Evolutionary conservation across 2,888 invertebrate species (phyloP).

Genomic region (Noctua fimbriata): DNA sequence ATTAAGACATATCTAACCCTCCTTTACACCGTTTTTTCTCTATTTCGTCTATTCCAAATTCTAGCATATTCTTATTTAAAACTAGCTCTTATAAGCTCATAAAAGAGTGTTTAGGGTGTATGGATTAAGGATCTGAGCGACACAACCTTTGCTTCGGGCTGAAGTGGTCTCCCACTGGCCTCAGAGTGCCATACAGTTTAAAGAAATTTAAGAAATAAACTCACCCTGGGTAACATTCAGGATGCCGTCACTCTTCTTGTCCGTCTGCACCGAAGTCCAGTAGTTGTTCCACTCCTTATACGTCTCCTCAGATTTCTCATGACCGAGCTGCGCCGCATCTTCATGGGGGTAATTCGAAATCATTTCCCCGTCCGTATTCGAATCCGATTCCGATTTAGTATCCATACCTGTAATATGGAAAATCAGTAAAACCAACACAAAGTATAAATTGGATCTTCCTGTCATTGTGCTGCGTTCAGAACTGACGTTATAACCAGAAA

Average conservation of each 20-base stretch:
- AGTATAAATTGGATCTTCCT: neutral
- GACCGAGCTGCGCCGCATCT: slow-evolving; percentile 77
- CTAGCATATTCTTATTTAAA: neutral
- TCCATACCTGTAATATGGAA: slow-evolving; percentile 71
- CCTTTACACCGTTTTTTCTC: neutral
- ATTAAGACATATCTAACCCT: neutral
- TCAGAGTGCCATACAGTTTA: neutral
- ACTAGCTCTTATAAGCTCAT: neutral
- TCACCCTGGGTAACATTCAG: slow-evolving; percentile 80
- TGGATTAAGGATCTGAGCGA: neutral
- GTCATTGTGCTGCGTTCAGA: slow-evolving; percentile 23
- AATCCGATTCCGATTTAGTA: slow-evolving; percentile 81
- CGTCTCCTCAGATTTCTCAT: slow-evolving; percentile 82
- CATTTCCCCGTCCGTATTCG: slow-evolving; percentile 81
- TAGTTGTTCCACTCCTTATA: slow-evolving; percentile 83
- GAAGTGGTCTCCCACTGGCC: neutral
- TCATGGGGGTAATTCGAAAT: slow-evolving; percentile 77
- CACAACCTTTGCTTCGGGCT: neutral
- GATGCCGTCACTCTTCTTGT: slow-evolving; percentile 75
- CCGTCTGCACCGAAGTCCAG: slow-evolving; percentile 75
- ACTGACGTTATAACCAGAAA: slow-evolving; percentile 17
- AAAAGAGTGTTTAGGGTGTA: neutral
- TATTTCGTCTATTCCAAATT: neutral
- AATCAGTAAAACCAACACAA: slow-evolving; percentile 7
- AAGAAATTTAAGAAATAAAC: slow-evolving; percentile 25